Conservation (phyloP, 2,113 vertebrate genomes). For the Lutjanus erythropterus region DNA sequence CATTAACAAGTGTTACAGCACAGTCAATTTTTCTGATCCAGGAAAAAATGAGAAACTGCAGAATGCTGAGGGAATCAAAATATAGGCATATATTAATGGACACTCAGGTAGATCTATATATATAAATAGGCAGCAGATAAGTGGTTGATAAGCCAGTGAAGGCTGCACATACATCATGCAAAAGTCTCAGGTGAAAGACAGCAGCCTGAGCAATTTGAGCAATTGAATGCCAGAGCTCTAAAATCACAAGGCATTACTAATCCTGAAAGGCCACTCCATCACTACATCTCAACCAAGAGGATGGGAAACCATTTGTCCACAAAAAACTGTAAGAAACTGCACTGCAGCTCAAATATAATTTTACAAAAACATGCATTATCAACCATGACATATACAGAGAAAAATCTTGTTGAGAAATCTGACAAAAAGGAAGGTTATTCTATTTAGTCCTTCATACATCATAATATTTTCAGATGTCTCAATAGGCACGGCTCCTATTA, state of each 20-base stretch:
- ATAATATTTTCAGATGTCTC: constrained; percentile 15
- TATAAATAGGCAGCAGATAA: constrained; percentile 71
- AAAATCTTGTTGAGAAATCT: not conserved
- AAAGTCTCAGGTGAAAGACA: constrained; percentile 56
- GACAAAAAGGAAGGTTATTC: not conserved
- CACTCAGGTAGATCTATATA: constrained; percentile 34
- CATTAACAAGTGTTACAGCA: constrained; percentile 67
- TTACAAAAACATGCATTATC: constrained; percentile 8
- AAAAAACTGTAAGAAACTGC: constrained; percentile 3
- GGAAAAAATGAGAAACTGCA: constrained; percentile 56
- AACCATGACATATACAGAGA: not conserved
- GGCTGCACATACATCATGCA: constrained; percentile 65
- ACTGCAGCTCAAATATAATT: not conserved
- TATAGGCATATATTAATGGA: constrained; percentile 75
- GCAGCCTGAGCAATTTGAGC: constrained; percentile 56
- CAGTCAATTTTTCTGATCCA: constrained; percentile 68
- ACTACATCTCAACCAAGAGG: constrained; percentile 19
- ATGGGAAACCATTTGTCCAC: constrained; percentile 5
- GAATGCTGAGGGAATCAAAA: constrained; percentile 74
- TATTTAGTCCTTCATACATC: not conserved
- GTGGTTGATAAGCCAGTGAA: constrained; percentile 55
- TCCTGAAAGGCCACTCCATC: constrained; percentile 56
- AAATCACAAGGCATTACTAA: constrained; percentile 69
- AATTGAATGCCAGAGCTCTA: constrained; percentile 59
- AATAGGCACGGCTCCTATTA: constrained; percentile 25